Conservation (phyloP, 2,888 invertebrate species). For the Metellina segmentata region DNA sequence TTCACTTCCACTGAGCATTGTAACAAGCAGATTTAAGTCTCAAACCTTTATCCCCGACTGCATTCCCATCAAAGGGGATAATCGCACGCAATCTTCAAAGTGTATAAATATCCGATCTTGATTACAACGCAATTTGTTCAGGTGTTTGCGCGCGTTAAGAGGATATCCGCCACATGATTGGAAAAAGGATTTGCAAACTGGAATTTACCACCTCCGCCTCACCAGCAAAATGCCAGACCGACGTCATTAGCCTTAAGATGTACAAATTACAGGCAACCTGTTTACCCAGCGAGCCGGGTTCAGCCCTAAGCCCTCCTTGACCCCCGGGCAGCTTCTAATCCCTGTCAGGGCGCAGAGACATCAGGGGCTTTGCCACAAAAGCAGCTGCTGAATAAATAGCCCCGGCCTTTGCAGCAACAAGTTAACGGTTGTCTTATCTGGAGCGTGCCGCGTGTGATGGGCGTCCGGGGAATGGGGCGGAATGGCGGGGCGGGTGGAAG, state of each 20-base stretch:
- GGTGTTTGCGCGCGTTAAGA: too few relatives aligned
- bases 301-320: neutral
- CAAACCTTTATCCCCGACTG: too few relatives aligned
- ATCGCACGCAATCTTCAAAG: too few relatives aligned
- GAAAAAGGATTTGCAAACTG: neutral
- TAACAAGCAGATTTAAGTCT: too few relatives aligned
- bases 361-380: constrained; percentile 16
- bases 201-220: neutral
- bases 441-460: constrained; percentile 44
- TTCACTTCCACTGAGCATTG: too few relatives aligned
- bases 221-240: neutral
- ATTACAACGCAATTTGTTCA: too few relatives aligned
- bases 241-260: neutral
- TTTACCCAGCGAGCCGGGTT: neutral
- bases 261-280: neutral
- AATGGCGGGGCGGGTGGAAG: neutral
- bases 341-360: neutral
- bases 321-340: neutral
- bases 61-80: too few relatives aligned
- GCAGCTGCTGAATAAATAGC: constrained; percentile 54
- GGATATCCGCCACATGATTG: neutral
- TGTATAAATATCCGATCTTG: too few relatives aligned
- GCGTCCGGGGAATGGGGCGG: constrained; percentile 14
- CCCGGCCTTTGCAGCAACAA: constrained; percentile 58
- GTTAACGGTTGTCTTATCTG: constrained; percentile 64